Evolutionary conservation across 2,888 invertebrate species (phyloP).

Genomic region (Phragmatobia fuliginosa): DNA sequence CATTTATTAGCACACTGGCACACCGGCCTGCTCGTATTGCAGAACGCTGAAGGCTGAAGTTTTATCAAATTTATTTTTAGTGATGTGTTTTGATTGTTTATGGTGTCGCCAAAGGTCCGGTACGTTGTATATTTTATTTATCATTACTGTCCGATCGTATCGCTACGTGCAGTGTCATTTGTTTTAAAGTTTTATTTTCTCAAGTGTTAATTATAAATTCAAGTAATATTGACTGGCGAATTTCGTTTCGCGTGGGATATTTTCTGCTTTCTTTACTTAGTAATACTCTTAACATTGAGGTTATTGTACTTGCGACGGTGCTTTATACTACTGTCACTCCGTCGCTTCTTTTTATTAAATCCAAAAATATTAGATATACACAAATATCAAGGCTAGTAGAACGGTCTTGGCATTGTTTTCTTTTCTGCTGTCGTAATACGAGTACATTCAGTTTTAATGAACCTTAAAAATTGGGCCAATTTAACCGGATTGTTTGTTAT

Average conservation of each 20-base stretch:
- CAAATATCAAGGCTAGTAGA: not conserved
- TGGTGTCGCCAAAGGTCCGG: conserved; percentile 41
- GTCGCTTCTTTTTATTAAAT: not conserved
- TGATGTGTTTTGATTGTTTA: conserved; percentile 57
- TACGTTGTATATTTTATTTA: conserved; percentile 25
- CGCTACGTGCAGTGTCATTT: conserved; percentile 11
- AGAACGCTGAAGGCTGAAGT: conserved; percentile 46
- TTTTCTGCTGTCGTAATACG: not conserved
- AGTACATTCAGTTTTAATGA: not conserved
- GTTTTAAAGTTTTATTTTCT: conserved; percentile 1
- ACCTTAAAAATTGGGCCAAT: not conserved
- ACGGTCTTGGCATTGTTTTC: not conserved
- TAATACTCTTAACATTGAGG: not conserved
- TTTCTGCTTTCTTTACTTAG: conserved; percentile 1
- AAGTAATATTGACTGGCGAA: conserved; percentile 5
- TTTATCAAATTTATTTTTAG: conserved; percentile 38
- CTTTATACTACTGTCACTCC: conserved; percentile 1
- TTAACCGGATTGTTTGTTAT: not conserved
- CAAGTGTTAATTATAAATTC: conserved; percentile 4
- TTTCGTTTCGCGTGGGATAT: conserved; percentile 2
- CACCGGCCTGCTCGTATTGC: conserved; percentile 40
- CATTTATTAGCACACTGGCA: conserved; percentile 26
- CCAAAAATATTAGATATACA: not conserved
- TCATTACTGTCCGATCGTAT: conserved; percentile 1
- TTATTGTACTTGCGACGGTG: conserved; percentile 2